These are phyloP conservation scores for Lapara coniferarum DNA, from an alignment of 2,888 invertebrate genomes.

Conservation along the genomic window DNA sequence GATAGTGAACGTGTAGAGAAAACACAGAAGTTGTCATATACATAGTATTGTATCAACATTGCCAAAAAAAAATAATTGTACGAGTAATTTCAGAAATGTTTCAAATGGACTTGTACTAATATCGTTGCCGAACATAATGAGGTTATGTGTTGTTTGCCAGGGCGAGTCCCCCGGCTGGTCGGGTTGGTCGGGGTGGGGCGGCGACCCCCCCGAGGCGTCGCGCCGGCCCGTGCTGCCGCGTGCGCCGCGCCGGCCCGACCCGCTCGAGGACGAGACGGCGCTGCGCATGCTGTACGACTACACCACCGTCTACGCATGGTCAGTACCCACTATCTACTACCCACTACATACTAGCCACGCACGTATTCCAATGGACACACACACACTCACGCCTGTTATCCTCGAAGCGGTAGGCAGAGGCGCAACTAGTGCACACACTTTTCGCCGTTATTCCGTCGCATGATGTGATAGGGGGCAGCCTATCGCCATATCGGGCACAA, in stretches of 20 bases:
- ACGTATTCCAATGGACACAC: no score
- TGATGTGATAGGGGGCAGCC: no score
- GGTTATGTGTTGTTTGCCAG: slow-evolving; percentile 25
- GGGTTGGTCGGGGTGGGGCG: slow-evolving; percentile 31
- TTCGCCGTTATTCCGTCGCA: no score
- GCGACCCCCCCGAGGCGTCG: slow-evolving; percentile 43
- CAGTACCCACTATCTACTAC: slow-evolving; percentile 52
- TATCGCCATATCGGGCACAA: no score
- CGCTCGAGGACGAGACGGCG: slow-evolving; percentile 91
- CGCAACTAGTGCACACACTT: no score
- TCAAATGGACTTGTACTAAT: not conserved
- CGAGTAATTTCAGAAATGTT: no score
- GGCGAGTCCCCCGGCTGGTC: slow-evolving; percentile 49
- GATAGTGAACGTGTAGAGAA: no score
- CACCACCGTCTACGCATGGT: slow-evolving; percentile 93
- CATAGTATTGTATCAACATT: no score
- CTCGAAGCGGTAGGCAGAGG: no score
- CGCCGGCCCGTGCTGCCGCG: slow-evolving; percentile 91
- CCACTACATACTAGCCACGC: not conserved
- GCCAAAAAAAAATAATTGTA: no score
- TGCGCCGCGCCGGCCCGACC: slow-evolving; percentile 90
- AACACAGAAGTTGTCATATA: no score
- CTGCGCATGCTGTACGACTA: slow-evolving; percentile 95
- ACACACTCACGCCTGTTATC: no score
- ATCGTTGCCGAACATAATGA: not conserved